phyloP scores from a whole-genome alignment of 2,797 vertebrate genomes.

The Mormyrops boulengeri region DNA sequence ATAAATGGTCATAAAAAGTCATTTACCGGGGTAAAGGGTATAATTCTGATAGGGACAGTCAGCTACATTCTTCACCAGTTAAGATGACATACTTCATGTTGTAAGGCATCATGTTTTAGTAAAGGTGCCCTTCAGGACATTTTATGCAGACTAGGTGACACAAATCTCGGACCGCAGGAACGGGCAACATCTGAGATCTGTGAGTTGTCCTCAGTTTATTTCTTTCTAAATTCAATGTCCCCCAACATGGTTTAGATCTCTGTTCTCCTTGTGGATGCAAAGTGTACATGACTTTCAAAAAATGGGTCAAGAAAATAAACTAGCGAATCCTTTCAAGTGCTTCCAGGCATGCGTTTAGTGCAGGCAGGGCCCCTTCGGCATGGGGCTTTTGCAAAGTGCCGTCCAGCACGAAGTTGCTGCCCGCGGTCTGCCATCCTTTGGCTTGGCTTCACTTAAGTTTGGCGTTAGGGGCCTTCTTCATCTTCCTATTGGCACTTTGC shows the following conservation, averaged over 20 bases:
- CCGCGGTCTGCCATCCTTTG: constrained; percentile 6
- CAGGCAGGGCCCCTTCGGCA: neutral
- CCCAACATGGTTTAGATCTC: neutral
- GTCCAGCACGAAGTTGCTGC: constrained; percentile 12
- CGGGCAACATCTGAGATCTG: neutral
- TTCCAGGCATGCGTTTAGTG: neutral
- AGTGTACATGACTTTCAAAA: constrained; percentile 15
- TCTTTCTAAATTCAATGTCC: constrained; percentile 32
- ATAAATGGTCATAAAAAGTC: neutral
- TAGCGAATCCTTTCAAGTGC: neutral
- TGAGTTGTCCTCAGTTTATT: constrained; percentile 29
- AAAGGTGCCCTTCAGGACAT: neutral
- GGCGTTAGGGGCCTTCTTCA: neutral
- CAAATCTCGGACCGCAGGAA: neutral
- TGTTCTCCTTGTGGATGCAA: constrained; percentile 4
- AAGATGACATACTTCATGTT: neutral
- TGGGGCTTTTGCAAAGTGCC: constrained; percentile 2
- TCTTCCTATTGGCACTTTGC: neutral
- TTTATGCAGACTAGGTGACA: neutral
- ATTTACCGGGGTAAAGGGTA: neutral
- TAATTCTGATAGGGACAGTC: neutral
- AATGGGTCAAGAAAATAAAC: neutral
- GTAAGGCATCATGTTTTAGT: neutral
- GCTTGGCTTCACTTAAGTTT: neutral
- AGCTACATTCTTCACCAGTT: neutral